These are phyloP conservation scores for Sminthurinus signatus DNA, from an alignment of 1,140 invertebrate genomes.

Conservation along the genomic window DNA sequence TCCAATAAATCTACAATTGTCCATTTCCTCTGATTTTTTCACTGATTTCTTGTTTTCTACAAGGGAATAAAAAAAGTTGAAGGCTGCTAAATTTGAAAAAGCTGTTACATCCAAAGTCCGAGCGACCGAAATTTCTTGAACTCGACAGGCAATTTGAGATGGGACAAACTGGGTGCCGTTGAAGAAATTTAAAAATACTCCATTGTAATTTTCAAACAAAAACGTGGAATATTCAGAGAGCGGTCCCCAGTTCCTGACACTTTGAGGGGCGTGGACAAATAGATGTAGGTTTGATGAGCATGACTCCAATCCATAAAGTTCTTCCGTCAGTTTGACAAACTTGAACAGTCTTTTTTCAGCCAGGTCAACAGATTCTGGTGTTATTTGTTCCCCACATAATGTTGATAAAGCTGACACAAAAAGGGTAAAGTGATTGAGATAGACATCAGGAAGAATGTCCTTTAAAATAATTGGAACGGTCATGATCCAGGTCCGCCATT, in stretches of 20 bases:
- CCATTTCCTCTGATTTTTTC: no score
- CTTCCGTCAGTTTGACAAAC: slow-evolving; percentile 23
- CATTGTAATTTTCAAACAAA: slow-evolving; percentile 40
- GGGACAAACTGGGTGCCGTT: slow-evolving; percentile 11
- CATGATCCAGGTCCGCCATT: slow-evolving; percentile 8
- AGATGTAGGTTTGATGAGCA: slow-evolving; percentile 38
- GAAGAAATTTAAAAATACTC: slow-evolving; percentile 13
- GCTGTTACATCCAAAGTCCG: no score
- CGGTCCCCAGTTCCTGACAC: slow-evolving; percentile 36
- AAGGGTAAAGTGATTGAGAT: neutral
- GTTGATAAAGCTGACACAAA: neutral
- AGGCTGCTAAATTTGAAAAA: no score
- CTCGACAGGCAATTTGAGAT: slow-evolving; percentile 5
- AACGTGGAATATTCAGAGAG: slow-evolving; percentile 40
- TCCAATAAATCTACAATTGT: no score
- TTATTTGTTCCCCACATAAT: no score
- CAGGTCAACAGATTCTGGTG: no score
- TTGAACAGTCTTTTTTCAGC: neutral
- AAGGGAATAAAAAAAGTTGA: no score
- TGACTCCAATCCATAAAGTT: slow-evolving; percentile 29
- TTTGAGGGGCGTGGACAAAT: slow-evolving; percentile 27
- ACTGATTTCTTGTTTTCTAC: no score
- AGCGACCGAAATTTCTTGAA: neutral
- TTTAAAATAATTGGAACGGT: neutral
- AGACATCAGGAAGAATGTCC: neutral